These are phyloP conservation scores for Montipora cactus DNA, from an alignment of 64 coral and sea anemone genomes.

Conservation along the genomic window DNA sequence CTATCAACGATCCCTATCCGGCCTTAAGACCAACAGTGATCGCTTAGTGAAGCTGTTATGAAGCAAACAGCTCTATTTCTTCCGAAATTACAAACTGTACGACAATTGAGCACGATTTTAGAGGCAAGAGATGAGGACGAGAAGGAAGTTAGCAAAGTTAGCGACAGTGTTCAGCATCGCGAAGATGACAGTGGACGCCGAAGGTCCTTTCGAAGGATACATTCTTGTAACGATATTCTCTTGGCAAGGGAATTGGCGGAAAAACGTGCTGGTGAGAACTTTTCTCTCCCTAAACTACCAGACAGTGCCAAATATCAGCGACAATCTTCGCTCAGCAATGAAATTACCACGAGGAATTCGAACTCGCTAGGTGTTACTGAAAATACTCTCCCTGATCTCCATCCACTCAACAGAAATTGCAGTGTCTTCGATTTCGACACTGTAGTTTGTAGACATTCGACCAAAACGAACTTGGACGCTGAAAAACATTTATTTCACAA, in stretches of 20 bases:
- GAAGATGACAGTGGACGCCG: background rate
- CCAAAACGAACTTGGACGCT: background rate
- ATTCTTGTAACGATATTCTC: conserved; percentile 3
- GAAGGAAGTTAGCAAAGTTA: background rate
- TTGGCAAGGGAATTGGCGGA: background rate
- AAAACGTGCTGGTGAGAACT: background rate
- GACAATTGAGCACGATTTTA: conserved; percentile 37
- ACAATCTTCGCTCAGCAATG: background rate
- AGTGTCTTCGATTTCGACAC: conserved; percentile 9
- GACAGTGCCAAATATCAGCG: background rate
- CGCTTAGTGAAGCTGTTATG: background rate
- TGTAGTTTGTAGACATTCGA: background rate
- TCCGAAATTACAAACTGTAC: conserved; percentile 15
- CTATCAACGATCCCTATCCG: no score
- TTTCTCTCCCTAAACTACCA: conserved; percentile 7
- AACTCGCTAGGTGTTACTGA: background rate
- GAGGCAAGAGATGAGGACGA: conserved; percentile 21
- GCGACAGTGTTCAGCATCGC: background rate
- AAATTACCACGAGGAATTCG: background rate
- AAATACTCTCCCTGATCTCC: conserved; percentile 14
- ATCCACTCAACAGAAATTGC: background rate
- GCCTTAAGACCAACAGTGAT: background rate
- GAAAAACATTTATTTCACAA: conserved; percentile 12
- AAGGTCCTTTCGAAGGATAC: background rate
- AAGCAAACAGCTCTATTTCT: conserved; percentile 15